phyloP scores from a whole-genome alignment of 2,888 invertebrate species.

The Ernsta delagoae region DNA sequence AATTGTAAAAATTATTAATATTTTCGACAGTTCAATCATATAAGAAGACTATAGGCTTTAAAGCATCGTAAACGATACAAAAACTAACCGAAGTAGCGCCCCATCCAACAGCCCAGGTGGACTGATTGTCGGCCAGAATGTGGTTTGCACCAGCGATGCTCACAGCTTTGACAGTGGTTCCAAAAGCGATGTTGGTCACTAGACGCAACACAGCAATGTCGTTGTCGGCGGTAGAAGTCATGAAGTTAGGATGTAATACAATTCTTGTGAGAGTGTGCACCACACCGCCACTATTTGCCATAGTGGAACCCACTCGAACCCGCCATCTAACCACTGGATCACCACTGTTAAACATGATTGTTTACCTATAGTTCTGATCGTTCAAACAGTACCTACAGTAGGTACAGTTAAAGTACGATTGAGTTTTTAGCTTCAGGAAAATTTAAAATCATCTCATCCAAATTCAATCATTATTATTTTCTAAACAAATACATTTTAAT shows the following conservation, averaged over 20 bases:
- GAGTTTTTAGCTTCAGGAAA: too few relatives aligned
- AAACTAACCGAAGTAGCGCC: too few relatives aligned
- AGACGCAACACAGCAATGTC: slow-evolving; percentile 63
- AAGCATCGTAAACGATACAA: too few relatives aligned
- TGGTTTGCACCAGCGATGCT: slow-evolving; percentile 54
- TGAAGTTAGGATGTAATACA: slow-evolving; percentile 58
- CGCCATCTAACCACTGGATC: slow-evolving; percentile 48
- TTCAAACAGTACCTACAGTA: too few relatives aligned
- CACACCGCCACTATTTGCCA: slow-evolving; percentile 54
- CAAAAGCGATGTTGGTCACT: slow-evolving; percentile 46
- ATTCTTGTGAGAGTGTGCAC: slow-evolving; percentile 45
- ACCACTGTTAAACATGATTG: slow-evolving; percentile 33
- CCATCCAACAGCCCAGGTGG: slow-evolving; percentile 66
- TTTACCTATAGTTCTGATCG: too few relatives aligned
- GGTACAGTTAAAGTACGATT: too few relatives aligned
- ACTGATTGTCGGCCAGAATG: slow-evolving; percentile 53
- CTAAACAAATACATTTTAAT: too few relatives aligned
- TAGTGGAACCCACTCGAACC: slow-evolving; percentile 55
- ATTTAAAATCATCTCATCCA: too few relatives aligned
- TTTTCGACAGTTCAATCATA: too few relatives aligned
- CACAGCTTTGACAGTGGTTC: slow-evolving; percentile 46
- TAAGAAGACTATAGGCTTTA: too few relatives aligned
- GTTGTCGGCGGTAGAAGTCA: slow-evolving; percentile 46
- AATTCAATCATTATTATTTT: too few relatives aligned
- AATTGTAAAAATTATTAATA: too few relatives aligned